Evolutionary conservation across 2,888 invertebrate genomes (phyloP), one percentile per base, ranked within the genome.

Genomic region (Meteorus colon): DNA sequence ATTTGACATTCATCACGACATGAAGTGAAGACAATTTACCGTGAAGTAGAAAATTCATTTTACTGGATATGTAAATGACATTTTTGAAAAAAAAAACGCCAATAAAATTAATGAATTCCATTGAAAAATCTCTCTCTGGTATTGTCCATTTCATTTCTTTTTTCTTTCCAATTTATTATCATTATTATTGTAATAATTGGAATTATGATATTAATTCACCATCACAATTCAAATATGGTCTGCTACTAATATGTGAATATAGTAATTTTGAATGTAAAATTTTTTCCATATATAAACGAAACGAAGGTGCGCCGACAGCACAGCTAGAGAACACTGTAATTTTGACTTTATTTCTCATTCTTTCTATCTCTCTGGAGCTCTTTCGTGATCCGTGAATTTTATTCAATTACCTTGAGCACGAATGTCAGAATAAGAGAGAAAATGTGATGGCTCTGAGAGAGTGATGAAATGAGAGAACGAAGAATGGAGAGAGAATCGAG

Each of bases 321-420:
- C 29, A 65, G 1, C 19, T 19, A 19, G 34, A 34, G 65, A n/a
- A 29, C 4, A 29, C 41, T 65, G 65, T 65, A 31, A 34, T 29
- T 12, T 51, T 34, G 55, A 51, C 34, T 69, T 19, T 31, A 55
- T 51, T 51, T 69, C n/a, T 31, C n/a, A 31, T n/a, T 68, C n/a
- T 31, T 24, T 68, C 41, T 12, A 41, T 67, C 48, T 51, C 48
- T 45, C 55, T 55, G 51, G 4, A n/a, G 55, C n/a, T 69, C 16
- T 48, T 51, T 69, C 37, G 41, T 67, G 27, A 67, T 67, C 55
- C 48, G 69, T 29, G 69, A 69, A 69, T 69, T 69, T 69, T 51
- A 69, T 51, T 69, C 69, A 69, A 69, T 69, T 69, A 69, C 31
- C 69, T 69, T 34, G 69, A 55, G 59, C 34, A 31, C 27, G 27